Evolutionary conservation across 2,888 invertebrate genomes (phyloP).

Genomic region (Metopia argyrocephala): DNA sequence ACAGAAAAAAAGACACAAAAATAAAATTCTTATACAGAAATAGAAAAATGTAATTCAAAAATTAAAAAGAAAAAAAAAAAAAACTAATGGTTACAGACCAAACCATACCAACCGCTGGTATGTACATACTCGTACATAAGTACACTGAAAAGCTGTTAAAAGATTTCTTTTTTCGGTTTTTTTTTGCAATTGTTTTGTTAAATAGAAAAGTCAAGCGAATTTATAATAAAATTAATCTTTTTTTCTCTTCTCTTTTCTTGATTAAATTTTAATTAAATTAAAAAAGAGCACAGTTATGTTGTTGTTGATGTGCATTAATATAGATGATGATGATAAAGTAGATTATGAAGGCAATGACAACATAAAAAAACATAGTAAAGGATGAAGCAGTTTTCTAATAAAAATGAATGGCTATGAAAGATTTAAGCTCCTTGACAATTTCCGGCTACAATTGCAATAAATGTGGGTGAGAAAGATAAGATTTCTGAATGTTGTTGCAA

Average conservation of each 20-base stretch:
- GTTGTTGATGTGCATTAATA: constrained; percentile 31
- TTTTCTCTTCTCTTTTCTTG: no score
- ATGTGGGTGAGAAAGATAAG: no score
- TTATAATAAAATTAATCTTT: no score
- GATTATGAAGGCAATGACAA: neutral
- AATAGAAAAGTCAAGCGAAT: no score
- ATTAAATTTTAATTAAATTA: constrained; percentile 57
- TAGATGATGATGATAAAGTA: constrained; percentile 34
- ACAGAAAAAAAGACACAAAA: constrained; percentile 10
- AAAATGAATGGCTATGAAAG: neutral
- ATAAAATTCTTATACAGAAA: neutral
- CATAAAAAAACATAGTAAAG: neutral
- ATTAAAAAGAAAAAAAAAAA: no score
- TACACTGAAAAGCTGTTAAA: no score
- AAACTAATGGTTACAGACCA: no score
- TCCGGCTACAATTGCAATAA: constrained; percentile 28
- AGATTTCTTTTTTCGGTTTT: no score
- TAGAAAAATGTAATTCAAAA: neutral
- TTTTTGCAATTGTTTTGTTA: no score
- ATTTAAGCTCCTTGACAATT: constrained; percentile 52
- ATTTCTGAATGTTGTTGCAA: constrained; percentile 34
- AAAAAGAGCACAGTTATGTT: constrained; percentile 33
- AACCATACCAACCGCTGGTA: no score
- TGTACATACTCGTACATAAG: no score
- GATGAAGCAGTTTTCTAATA: neutral